phyloP scores from a whole-genome alignment of 2,113 vertebrate genomes.

The Hypanus sabinus region DNA sequence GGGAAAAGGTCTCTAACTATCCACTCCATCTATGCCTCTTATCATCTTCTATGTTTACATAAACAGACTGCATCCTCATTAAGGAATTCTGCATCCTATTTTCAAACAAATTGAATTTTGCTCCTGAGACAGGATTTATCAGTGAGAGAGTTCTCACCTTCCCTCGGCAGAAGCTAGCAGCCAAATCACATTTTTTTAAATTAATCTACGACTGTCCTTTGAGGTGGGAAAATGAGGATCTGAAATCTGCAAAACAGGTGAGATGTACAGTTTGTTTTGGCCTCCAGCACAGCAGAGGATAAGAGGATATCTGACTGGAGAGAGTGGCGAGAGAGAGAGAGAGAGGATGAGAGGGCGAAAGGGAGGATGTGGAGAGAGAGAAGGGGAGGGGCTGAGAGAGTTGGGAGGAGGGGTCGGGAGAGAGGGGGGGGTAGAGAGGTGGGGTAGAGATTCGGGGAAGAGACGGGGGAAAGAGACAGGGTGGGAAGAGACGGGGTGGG shows the following conservation, averaged over 20 bases:
- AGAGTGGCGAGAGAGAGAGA: too few species aligned
- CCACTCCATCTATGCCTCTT: too few species aligned
- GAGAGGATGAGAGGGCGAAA: not conserved
- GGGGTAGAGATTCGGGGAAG: too few species aligned
- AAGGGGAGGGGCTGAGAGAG: not conserved
- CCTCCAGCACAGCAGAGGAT: not conserved
- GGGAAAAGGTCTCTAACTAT: too few species aligned
- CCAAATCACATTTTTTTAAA: not conserved
- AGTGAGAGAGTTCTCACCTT: not conserved
- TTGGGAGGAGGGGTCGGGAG: not conserved
- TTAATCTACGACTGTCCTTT: not conserved
- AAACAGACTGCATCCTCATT: not conserved
- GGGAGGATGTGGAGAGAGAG: not conserved
- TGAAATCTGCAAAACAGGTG: not conserved
- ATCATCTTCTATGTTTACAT: not conserved
- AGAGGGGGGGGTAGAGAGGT: too few species aligned
- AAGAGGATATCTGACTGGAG: too few species aligned
- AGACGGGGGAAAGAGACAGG: not conserved
- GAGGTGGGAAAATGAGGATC: not conserved
- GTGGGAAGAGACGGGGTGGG: not conserved
- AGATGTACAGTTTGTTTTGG: not conserved
- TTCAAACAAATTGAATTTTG: conserved; percentile 7
- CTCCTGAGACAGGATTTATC: not conserved
- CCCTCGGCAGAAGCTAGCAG: not conserved
- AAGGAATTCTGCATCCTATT: not conserved